Percentiles rank a stretch among this genome's conserved stretches.
Evolutionary conservation across 1,140 invertebrate species (phyloP).

Genomic region (Sminthurinus signatus): DNA sequence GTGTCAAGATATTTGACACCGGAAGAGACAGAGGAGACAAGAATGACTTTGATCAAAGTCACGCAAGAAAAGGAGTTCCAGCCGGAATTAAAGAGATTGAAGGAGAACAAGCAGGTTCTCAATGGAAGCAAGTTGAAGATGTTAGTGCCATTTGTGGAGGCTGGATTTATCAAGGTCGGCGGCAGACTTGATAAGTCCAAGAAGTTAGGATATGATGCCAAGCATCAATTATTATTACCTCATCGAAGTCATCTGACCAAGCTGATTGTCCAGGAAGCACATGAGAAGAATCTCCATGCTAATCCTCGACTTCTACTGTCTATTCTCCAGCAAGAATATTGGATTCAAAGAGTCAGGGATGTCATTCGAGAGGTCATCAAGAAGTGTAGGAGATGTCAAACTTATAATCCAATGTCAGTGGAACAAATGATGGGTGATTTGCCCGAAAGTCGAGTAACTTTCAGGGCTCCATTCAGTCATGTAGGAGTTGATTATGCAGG

Average conservation of each 20-base stretch:
- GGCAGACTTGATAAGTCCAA: not conserved
- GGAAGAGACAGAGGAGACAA: too few species aligned
- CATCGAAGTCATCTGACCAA: not conserved
- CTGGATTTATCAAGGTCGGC: not conserved
- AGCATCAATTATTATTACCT: not conserved
- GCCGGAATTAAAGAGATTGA: not conserved
- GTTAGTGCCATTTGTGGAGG: not conserved
- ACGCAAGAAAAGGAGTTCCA: not conserved
- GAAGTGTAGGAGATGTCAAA: constrained; percentile 41
- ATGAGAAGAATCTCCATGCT: not conserved
- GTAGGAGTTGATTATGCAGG: constrained; percentile 47
- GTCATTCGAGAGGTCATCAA: constrained; percentile 31
- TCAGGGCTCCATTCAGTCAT: constrained; percentile 41
- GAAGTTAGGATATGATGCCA: not conserved
- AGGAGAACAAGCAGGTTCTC: not conserved
- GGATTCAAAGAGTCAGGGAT: constrained; percentile 28
- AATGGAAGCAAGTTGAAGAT: not conserved
- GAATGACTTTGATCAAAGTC: not conserved
- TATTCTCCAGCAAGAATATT: not conserved
- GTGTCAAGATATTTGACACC: too few species aligned
- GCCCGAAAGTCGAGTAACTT: constrained; percentile 39
- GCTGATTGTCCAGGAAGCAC: not conserved
- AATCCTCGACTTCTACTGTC: not conserved
- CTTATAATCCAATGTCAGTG: constrained; percentile 14
- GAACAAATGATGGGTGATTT: constrained; percentile 43